Evolutionary conservation across 53 echinoderm and acorn worm species (phyloP), one percentile per base, ranked within the genome.

Genomic region (Holothuria leucospilota): DNA sequence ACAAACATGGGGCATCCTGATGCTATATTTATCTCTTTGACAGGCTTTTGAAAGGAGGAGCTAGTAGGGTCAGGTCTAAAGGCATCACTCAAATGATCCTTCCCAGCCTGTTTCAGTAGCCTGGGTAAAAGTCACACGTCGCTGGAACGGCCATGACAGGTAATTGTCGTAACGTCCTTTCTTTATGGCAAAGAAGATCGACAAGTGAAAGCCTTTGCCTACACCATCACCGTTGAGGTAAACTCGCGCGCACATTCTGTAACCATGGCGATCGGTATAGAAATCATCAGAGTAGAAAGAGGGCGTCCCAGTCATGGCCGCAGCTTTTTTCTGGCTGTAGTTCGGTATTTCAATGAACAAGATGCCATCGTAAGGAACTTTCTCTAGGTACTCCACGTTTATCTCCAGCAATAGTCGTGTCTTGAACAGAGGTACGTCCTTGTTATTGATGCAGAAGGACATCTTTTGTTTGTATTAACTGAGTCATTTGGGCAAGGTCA

Each of bases 201-300:
- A 86, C 39, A 86, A 60, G 75, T 86, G 86, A 8, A 38, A 59
- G 40, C 86, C 86, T 40, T 86, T 86, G 20, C 86, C 86, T 8
- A 77, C 86, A 4, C 86, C 86, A 20, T 86, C 86, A 2, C 86
- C 86, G 34, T 86, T 77, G 27, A 77, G 75, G 60, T 73, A 86
- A 38, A 86, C 25, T 26, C 86, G 74, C 3, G 73, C 59, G 0
- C 86, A 71, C 86, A 86, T 86, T 59, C 77, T 72, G 68, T 86
- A 86, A 15, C 86, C 86, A 0, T 59, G 39, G 13, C 20, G 62
- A 18, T 26, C 73, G 6, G 86, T 73, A 39, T 59, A 72, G 23
- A 86, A 86, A 34, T 34, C 61, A 28, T 42, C 40, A 2, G 86
- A 60, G 73, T 70, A 86, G 62, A 86, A 62, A 0, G 86, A 86